Base-by-base conservation (phyloP, 2,113 vertebrate genomes). In the Plecturocebus donacophilus region DNA sequence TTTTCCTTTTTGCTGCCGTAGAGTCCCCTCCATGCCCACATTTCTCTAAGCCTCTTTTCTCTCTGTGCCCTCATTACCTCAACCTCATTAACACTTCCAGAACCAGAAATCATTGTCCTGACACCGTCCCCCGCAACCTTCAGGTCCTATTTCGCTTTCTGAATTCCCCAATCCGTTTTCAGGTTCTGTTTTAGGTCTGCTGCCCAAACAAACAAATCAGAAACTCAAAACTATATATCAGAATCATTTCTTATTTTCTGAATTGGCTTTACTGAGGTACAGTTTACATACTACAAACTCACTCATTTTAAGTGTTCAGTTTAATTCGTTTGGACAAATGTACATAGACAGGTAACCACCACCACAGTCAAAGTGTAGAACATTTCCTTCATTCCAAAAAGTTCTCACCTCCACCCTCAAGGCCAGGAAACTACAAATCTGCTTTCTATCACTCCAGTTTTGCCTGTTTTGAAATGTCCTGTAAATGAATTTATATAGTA, bases 61-160 rank as follows among this genome's bases (percentile, higher is more conserved):
- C n/a, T 87, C 25, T 52, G 61, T 91, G 66, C 12, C 71, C 71
- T 94, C 47, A 80, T 93, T 97, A 86, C 93, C 75, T 97, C n/a
- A 90, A 42, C 82, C 94, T 93, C 47, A 54, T 95, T 89, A 96
- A 88, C 93, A 97, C 68, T 54, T 95, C 82, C 82, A 42, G 91
- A 95, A 91, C 73, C 85, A 88, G 91, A 77, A 93, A 94, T 71
- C 83, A 13, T 73, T 79, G 42, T 93, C 47, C 71, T 89, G 73
- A 96, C 91, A 93, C 86, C 66, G 0, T 64, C 61, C 27, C 8
- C 27, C 12, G 20, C 61, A 80, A 23, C 73, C 87, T 8, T 54
- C 30, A 40, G 71, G 75, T 56, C 49, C 81, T 73, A 8, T 71
- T 90, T 97, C 54, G 90, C 45, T 91, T 80, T 83, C 45, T 89